Percentiles rank a stretch among this genome's conserved stretches.
Conservation (phyloP, 2,797 vertebrate species). For the Echiichthys vipera region DNA sequence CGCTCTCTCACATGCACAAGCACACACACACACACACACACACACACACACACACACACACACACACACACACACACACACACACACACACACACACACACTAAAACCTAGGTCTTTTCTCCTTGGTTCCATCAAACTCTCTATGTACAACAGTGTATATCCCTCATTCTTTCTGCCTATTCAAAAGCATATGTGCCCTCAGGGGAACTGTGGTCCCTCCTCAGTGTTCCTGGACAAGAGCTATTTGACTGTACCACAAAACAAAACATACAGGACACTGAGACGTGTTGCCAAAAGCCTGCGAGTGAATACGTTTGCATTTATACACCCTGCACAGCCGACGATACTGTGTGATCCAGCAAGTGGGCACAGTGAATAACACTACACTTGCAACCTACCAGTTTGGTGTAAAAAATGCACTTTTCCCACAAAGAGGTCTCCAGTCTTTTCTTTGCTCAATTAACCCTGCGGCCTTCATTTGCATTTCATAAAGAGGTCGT, state of each 20-base stretch:
- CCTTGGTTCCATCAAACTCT: slow-evolving; percentile 48
- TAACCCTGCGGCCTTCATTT: slow-evolving; percentile 89
- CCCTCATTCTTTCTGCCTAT: slow-evolving; percentile 63
- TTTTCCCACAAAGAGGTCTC: slow-evolving; percentile 68
- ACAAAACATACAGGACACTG: slow-evolving; percentile 23
- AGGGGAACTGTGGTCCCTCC: slow-evolving; percentile 54
- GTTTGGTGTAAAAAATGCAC: slow-evolving; percentile 61
- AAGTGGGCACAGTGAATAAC: neutral
- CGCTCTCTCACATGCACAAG: slow-evolving; percentile 8
- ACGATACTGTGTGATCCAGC: slow-evolving; percentile 1
- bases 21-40: slow-evolving; percentile 25
- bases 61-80: slow-evolving; percentile 25
- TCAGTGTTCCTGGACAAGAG: slow-evolving; percentile 41
- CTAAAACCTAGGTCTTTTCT: slow-evolving; percentile 42
- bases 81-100: slow-evolving; percentile 20
- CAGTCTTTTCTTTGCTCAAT: slow-evolving; percentile 83
- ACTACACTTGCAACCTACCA: slow-evolving; percentile 28
- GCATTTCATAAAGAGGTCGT: slow-evolving; percentile 86
- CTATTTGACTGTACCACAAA: slow-evolving; percentile 42
- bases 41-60: slow-evolving; percentile 4
- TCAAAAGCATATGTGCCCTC: slow-evolving; percentile 79
- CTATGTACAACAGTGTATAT: slow-evolving; percentile 49
- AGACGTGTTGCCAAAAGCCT: slow-evolving; percentile 10
- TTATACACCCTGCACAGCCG: slow-evolving; percentile 13
- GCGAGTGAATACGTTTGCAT: slow-evolving; percentile 6